Base-by-base conservation (phyloP, 2,888 invertebrate species). In the Meteorus colon region DNA sequence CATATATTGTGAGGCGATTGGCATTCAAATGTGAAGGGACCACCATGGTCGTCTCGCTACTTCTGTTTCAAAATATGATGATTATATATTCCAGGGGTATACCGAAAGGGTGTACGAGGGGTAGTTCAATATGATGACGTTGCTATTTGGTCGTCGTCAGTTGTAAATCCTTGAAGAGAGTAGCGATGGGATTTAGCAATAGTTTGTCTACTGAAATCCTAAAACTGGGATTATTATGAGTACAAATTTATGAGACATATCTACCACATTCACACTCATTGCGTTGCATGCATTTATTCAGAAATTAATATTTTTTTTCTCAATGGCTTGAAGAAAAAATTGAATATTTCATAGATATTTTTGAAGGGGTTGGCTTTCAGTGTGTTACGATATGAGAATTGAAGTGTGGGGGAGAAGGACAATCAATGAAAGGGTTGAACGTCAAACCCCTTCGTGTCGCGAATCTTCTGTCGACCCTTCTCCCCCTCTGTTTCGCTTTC, bases 391-490 rank as follows among this genome's bases (percentile, higher is more conserved):
- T 48, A 31, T 14, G 60, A 45, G 24, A 37, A 51, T 59, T 14
- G 16, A 45, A 66, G 34, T 24, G 48, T 24, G 19, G 51, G n/a
- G 24, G 29, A 62, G 71, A 75, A 66, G 27, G 63, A 87, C 86
- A 88, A 89, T 89, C 88, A 87, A 88, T 88, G 88, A 87, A 89
- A 89, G 89, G 89, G 89, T 89, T 88, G 87, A 85, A 86, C 89
- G 87, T 89, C 87, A 88, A 88, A 85, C 87, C 88, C 87, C 86
- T 87, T 87, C 87, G 87, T 86, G 88, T 87, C 86, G 88, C 87
- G 88, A 81, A 87, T 88, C 88, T 88, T 88, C 86, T 55, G 67
- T 74, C 75, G 79, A 79, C 79, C 79, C 78, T 68, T 81, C 80
- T 81, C 81, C 82, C 81, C 82, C 79, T 79, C 79, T 79, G 76